Evolutionary conservation across 2,797 vertebrate genomes (phyloP).

Genomic region (Psittacula echo): DNA sequence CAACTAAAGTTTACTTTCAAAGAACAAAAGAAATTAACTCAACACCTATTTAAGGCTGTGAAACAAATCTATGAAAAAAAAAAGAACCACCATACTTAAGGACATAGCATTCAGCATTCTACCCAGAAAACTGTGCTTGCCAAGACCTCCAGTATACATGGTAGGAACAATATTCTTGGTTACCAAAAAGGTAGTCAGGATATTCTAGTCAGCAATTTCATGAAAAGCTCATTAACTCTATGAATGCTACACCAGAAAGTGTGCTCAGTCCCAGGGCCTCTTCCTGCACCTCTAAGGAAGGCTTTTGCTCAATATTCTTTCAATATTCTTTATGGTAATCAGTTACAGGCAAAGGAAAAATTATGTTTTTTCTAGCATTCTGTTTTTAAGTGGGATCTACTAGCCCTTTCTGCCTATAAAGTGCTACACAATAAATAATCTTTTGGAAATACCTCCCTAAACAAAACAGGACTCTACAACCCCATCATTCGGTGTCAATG

Average conservation of each 20-base stretch:
- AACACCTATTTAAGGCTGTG: background rate
- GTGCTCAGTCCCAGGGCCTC: background rate
- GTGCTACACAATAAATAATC: background rate
- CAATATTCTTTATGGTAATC: background rate
- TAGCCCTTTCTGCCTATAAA: background rate
- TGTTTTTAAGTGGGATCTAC: background rate
- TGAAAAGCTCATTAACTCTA: background rate
- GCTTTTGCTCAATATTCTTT: background rate
- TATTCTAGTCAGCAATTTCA: background rate
- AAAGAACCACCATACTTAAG: background rate
- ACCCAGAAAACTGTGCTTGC: background rate
- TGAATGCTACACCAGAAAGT: background rate
- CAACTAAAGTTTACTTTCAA: slow-evolving; percentile 58
- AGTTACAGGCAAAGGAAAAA: background rate
- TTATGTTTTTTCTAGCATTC: background rate
- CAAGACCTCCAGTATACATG: background rate
- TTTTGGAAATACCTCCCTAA: background rate
- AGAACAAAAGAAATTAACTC: slow-evolving; percentile 71
- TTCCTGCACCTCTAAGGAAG: background rate
- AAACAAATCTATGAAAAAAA: background rate
- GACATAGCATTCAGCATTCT: background rate
- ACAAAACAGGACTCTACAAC: background rate
- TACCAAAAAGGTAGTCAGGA: background rate
- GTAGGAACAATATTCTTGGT: background rate
- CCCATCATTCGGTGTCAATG: background rate